Evolutionary conservation across 2,113 vertebrate genomes (phyloP), one percentile per base, ranked within the genome.

Genomic region (Columba livia): DNA sequence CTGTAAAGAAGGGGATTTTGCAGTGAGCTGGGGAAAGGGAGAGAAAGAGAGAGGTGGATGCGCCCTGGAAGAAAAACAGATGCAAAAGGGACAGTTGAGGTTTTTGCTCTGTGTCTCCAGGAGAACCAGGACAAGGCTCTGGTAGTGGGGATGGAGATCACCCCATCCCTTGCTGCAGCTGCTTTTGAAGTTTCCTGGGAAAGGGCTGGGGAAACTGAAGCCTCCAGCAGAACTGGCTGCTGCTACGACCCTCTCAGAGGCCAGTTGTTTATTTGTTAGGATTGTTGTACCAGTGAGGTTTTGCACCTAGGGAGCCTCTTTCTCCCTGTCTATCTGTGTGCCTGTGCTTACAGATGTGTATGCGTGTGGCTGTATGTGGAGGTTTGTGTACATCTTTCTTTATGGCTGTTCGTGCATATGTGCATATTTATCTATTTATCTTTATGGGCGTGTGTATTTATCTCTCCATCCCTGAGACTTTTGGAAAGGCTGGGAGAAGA

Each of bases 401-500:
- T 60, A 29, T 1, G 47, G 51, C 34, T 58, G 82, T 60, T 56
- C 9, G 14, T 7, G 3, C 26, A 12, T 34, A 29, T n/a, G 31
- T n/a, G 66, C 0, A 1, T 77, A 28, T 57, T 70, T 85, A 67
- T 80, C 78, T 74, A 7, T 91, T 72, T 47, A 73, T 95, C 86
- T 90, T 32, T 23, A 75, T 34, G 62, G 79, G 79, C 0, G 15
- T 50, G 85, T 58, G n/a, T 78, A 78, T 97, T 92, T 93, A 58
- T 93, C 40, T 84, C 83, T 71, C 65, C 56, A 80, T 95, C 77
- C 89, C 79, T 9, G 29, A 73, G 85, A 96, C 90, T 97, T 96
- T 86, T 94, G 77, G 94, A 93, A 93, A 94, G 80, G 78, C 87
- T 94, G 78, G 62, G 81, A 94, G 90, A 60, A 92, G 50, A 80